These are phyloP conservation scores for Nomada lathburiana DNA, from an alignment of 2,888 invertebrate genomes.

Conservation along the genomic window DNA sequence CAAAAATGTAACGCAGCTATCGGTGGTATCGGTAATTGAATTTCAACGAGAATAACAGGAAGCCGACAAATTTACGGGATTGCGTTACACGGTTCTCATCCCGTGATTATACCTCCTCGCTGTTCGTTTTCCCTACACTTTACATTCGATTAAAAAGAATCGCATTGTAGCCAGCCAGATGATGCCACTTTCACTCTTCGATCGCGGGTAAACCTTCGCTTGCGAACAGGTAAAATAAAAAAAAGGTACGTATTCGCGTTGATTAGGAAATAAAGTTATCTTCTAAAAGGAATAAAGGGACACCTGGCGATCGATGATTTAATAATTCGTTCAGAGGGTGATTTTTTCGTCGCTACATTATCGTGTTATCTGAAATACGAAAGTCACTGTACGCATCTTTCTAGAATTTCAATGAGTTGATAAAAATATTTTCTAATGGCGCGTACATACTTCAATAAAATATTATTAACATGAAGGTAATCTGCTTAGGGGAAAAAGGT, in stretches of 20 bases:
- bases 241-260: background rate
- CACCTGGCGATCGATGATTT: background rate
- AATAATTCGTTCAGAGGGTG: background rate
- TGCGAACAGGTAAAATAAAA: background rate
- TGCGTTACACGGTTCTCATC: conserved; percentile 67
- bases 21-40: conserved; percentile 69
- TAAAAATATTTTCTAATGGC: no score
- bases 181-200: conserved; percentile 43
- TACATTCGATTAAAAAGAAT: conserved; percentile 60
- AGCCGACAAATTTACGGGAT: conserved; percentile 71
- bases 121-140: conserved; percentile 61
- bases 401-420: no score
- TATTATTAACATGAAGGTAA: background rate
- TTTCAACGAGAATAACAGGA: conserved; percentile 71
- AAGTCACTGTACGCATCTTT: no score
- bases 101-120: conserved; percentile 65
- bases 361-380: no score
- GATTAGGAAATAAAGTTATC: background rate
- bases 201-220: background rate
- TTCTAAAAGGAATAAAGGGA: background rate
- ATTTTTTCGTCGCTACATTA: no score
- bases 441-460: no score
- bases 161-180: conserved; percentile 34
- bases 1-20: conserved; percentile 56
- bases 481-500: background rate